These are phyloP conservation scores for Apteryx owenii DNA, from an alignment of 2,113 vertebrate species.

Conservation along the genomic window DNA sequence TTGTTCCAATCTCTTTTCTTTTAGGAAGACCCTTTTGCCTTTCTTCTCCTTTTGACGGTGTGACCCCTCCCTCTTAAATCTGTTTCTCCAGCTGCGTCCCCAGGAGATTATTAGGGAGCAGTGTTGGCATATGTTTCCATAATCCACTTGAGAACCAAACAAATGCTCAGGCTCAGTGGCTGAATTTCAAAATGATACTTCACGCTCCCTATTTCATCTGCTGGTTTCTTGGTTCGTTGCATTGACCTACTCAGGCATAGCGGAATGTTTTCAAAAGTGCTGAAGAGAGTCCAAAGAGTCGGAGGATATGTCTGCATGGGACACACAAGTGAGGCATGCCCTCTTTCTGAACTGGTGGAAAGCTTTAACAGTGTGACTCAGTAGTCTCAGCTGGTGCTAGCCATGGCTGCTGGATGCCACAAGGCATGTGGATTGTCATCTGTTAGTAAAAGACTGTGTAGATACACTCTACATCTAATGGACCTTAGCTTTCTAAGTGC, in stretches of 20 bases:
- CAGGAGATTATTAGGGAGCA: neutral
- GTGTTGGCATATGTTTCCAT: neutral
- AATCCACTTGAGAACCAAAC: neutral
- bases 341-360: neutral
- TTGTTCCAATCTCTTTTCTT: neutral
- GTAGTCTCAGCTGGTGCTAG: neutral
- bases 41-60: neutral
- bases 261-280: neutral
- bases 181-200: neutral
- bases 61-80: neutral
- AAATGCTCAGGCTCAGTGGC: neutral
- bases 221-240: neutral
- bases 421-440: neutral
- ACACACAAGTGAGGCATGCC: neutral
- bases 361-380: neutral
- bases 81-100: neutral
- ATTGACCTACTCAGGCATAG: neutral
- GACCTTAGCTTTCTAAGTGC: neutral
- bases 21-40: neutral
- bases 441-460: neutral
- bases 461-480: neutral
- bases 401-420: neutral
- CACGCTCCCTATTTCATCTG: neutral
- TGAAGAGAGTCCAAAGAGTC: neutral
- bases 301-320: neutral